Conservation (phyloP, 2,888 invertebrate species). For the Epistrophe eligans region DNA sequence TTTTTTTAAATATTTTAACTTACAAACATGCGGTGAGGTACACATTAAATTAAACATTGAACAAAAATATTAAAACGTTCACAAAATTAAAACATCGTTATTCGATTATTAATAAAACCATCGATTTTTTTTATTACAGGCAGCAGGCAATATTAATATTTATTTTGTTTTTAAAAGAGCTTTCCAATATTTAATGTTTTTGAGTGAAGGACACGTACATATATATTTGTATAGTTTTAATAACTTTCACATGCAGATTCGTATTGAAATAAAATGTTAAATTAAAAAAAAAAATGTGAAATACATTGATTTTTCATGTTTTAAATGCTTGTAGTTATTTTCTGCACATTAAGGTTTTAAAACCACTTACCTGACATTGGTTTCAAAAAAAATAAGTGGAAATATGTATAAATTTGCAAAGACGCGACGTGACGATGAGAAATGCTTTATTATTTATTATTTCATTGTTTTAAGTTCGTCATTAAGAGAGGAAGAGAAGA, state of each 20-base stretch:
- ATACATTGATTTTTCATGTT: neutral
- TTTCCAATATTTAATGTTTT: neutral
- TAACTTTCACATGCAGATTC: neutral
- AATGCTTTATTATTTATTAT: too few species aligned
- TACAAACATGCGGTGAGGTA: slow-evolving; percentile 57
- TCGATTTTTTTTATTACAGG: neutral
- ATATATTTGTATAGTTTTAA: neutral
- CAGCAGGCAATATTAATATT: neutral
- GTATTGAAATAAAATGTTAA: neutral
- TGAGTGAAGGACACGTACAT: neutral
- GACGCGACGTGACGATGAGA: too few species aligned
- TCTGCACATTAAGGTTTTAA: too few species aligned
- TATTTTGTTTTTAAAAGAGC: neutral
- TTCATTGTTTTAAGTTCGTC: too few species aligned
- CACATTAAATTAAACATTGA: slow-evolving; percentile 12
- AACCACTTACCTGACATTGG: too few species aligned
- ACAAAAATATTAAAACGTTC: neutral
- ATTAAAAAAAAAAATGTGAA: too few species aligned
- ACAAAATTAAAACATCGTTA: slow-evolving; percentile 4
- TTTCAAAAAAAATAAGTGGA: too few species aligned
- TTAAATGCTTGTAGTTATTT: neutral
- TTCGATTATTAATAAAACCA: neutral
- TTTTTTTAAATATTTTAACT: neutral
- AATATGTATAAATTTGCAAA: too few species aligned
- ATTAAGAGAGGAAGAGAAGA: too few species aligned